Evolutionary conservation across 2,113 vertebrate genomes (phyloP).

Genomic region (Pantherophis guttatus): DNA sequence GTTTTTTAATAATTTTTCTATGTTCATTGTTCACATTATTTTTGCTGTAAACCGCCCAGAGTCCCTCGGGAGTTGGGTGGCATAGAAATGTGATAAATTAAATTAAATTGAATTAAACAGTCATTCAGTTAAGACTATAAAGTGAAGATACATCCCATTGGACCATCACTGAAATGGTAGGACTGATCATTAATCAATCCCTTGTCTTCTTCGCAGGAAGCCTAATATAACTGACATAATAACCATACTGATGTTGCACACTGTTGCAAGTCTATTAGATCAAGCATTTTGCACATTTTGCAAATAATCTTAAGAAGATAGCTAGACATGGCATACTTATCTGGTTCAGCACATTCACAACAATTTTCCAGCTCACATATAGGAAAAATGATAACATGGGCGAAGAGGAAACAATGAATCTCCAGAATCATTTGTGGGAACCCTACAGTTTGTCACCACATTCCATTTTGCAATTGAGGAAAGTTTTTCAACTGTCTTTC

Average conservation of each 20-base stretch:
- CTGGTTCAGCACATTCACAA: constrained; percentile 66
- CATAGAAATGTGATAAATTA: no score
- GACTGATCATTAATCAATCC: constrained; percentile 73
- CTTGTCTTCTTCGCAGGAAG: constrained; percentile 48
- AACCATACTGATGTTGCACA: constrained; percentile 47
- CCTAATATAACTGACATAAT: constrained; percentile 17
- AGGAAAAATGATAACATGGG: constrained; percentile 60
- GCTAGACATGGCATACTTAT: constrained; percentile 63
- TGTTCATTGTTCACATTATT: no score
- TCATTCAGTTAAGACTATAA: constrained; percentile 66
- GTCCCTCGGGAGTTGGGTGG: no score
- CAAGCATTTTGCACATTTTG: constrained; percentile 54
- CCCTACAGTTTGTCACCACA: constrained; percentile 57
- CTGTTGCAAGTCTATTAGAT: constrained; percentile 73
- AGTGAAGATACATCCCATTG: constrained; percentile 65
- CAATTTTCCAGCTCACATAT: constrained; percentile 62
- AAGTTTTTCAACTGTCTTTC: background rate
- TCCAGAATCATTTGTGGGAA: constrained; percentile 40
- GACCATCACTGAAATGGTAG: constrained; percentile 77
- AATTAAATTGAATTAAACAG: background rate
- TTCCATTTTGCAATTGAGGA: constrained; percentile 6
- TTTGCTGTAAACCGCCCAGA: no score
- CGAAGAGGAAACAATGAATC: constrained; percentile 57
- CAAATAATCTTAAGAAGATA: constrained; percentile 68
- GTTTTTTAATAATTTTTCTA: no score